Base-by-base conservation (phyloP, 2,888 invertebrate species). In the Litoditis marina region DNA sequence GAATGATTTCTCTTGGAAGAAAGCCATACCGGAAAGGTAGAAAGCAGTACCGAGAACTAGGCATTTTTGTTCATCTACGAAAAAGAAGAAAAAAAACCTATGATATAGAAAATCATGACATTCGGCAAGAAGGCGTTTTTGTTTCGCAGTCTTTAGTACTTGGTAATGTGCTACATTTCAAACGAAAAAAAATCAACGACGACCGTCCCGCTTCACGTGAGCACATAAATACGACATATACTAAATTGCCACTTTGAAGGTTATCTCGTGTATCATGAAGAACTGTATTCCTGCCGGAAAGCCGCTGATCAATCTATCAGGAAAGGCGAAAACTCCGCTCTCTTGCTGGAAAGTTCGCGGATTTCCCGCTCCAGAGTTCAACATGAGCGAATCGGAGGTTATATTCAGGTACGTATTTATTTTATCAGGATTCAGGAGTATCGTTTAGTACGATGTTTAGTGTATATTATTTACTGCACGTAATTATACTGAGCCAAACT, bases 311-410 rank as follows among this genome's bases (percentile, higher is more conserved):
- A 90, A 89, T 82, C 84, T 92, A 34, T 86, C 85, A 8, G 89
- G 90, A 0, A 87, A 85, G 28, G 87, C 91, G 0, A 92, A 92
- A 85, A 90, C 92, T 83, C 84, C 86, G 6, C 80, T 84, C 85
- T 75, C 86, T 54, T 79, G 80, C 60, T 86, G 75, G 76, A 65
- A 66, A 46, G 78, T 78, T 16, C 66, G 61, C n/a, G 78, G 76
- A 16, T 57, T 63, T 55, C 34, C 68, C 2, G 47, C 63, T 7
- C 71, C 77, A 13, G 52, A 65, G 7, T 70, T 74, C 56, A 66
- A 74, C 28, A 91, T 98, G 91, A 88, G 90, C 22, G 98, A 99
- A 85, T 90, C 91, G 60, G 89, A 92, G 85, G 93, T 99, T 13
- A 86, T 95, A 2, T 78, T 81, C 65, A 60, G 74, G 76, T 76